Evolutionary conservation across 2,888 invertebrate species (phyloP), one percentile per base, ranked within the genome.

Genomic region (Orthonychiurus folsomi): DNA sequence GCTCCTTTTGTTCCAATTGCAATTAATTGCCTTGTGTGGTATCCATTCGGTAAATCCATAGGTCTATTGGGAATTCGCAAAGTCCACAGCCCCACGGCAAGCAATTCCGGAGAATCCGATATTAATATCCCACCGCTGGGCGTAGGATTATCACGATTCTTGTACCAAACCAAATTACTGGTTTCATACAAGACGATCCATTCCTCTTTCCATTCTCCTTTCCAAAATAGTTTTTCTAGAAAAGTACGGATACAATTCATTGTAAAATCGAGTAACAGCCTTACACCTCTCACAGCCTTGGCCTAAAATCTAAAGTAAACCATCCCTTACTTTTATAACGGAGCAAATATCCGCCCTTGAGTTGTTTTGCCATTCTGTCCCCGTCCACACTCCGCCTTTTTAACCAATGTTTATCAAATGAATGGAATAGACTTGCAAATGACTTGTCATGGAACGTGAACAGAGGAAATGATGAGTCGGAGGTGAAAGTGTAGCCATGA

Each of bases 151-250:
- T 79, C 80, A 69, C 82, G 81, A 73, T 82, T 87, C 77, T 88
- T 87, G 77, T 85, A 90, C 86, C 89, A 89, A n/a, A 88, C 86
- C 79, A 91, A 82, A n/a, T 87, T 87, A 15, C 88, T 88, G 77
- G 90, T 89, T 73, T 88, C 87, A 77, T 88, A 88, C 1, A 90
- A 80, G 56, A 89, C 87, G 67, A 89, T 85, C 86, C 88, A 90
- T 76, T 89, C 88, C 76, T 88, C 87, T 37, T 59, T 63, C 63
- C 63, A 63, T 9, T 37, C 37, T 5, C 60, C 56, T 24, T 63
- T 63, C 50, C 60, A 56, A 28, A 63, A 63, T 23, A 61, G 55
- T 58, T 60, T 63, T 48, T 63, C 61, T 61, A 54, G 18, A 50
- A 56, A 23, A 23, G 25, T 52, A 9, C 37, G 15, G 5, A n/a